A percentile compares a stretch with the other conserved stretches of the same genome.
Evolutionary conservation across 2,888 invertebrate genomes (phyloP).

Genomic region (Acholoe squamosa): DNA sequence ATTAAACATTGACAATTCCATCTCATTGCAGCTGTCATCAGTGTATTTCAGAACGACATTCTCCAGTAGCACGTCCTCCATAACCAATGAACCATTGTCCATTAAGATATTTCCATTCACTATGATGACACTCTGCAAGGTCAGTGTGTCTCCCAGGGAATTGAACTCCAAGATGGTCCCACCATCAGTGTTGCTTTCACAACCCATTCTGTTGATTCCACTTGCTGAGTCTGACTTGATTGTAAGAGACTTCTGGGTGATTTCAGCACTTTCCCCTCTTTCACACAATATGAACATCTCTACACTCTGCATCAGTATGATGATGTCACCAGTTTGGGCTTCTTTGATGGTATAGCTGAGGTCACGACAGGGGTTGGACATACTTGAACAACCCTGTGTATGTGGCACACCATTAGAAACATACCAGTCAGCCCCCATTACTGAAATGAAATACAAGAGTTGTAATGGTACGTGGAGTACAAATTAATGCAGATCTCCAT

Average conservation of each 20-base stretch:
- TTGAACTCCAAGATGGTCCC: neutral
- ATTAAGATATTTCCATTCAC: neutral
- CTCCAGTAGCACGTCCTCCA: neutral
- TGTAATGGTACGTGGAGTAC: too few relatives aligned
- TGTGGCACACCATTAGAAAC: neutral
- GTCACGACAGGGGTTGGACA: neutral
- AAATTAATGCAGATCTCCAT: too few relatives aligned
- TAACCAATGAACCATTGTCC: neutral
- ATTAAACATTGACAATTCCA: neutral
- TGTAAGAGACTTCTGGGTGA: neutral
- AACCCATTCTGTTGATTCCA: neutral
- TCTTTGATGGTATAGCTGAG: neutral
- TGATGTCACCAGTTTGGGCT: neutral
- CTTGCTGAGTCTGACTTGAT: neutral
- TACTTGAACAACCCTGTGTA: neutral
- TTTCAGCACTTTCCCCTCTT: neutral
- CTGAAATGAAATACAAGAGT: neutral
- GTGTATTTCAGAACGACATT: neutral
- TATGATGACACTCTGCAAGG: neutral
- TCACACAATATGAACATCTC: neutral
- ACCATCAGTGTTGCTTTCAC: neutral
- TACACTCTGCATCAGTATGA: neutral
- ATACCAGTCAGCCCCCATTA: neutral
- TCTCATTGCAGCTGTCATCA: neutral
- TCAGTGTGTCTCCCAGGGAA: neutral